Base-by-base conservation (phyloP, 2,113 vertebrate genomes). In the Amblyornis subalaris region DNA sequence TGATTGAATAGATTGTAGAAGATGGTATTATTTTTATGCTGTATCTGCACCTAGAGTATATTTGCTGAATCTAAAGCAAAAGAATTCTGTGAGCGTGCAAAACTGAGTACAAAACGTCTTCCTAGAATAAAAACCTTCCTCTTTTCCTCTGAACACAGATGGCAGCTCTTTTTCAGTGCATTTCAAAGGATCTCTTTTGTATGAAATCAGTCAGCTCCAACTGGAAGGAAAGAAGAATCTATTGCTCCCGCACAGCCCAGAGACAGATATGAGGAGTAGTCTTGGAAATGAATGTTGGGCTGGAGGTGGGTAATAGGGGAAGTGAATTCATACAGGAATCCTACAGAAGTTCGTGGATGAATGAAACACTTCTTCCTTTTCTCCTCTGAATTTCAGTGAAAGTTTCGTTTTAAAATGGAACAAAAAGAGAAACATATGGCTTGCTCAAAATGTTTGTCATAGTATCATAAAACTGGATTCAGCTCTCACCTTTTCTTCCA, bases 91-190 rank as follows among this genome's bases (percentile, higher is more conserved):
- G 22, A 85, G 44, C 0, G 2, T 44, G 36, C 28, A 79, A 89
- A 88, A 50, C 35, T 55, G 40, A 69, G 24, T 77, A 89, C 8
- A 67, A 91, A 89, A 82, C 10, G 6, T 67, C 25, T 51, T 87
- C 44, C n/a, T 48, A 82, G 31, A 85, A 93, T 72, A 89, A 79
- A 93, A 92, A 31, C 1, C 22, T 87, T 23, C 40, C 1, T 78
- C 42, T 87, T 74, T 89, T 88, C 23, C 40, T 88, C 89, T 85
- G 62, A 94, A 54, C 70, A 75, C 31, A 95, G 88, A 94, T 70
- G 78, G 66, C 15, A 76, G 28, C 7, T 82, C 66, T 89, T 87
- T 89, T 85, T 65, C 81, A 54, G 15, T 26, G 26, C 33, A 60
- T 53, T 76, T 91, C 66, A 89, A 93, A 93, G 85, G 57, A 65